Conservation (phyloP, 2,113 vertebrate species). For the Engystomops pustulosus region DNA sequence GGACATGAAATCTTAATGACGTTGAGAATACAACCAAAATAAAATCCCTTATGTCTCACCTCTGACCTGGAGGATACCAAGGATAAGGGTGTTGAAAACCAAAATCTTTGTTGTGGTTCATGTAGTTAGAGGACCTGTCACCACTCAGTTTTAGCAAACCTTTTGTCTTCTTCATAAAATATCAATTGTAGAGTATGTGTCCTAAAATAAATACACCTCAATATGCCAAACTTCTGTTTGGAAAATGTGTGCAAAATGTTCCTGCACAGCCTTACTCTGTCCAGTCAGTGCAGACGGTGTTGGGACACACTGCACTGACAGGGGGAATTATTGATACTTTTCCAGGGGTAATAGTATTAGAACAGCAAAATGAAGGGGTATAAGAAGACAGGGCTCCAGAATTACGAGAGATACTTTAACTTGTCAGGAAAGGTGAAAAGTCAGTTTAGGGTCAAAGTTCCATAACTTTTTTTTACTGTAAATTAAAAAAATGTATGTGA, state of each 20-base stretch:
- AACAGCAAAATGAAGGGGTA: too few species aligned
- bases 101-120: background rate
- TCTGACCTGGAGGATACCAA: background rate
- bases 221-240: background rate
- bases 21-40: background rate
- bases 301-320: background rate
- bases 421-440: too few species aligned
- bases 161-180: background rate
- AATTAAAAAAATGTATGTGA: too few species aligned
- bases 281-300: background rate
- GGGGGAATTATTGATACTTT: too few species aligned
- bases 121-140: background rate
- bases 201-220: background rate
- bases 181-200: background rate
- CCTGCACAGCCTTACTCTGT: background rate
- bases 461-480: too few species aligned
- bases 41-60: background rate
- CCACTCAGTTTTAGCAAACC: background rate
- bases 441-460: too few species aligned
- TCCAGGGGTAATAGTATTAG: too few species aligned
- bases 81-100: conserved; percentile 1
- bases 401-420: too few species aligned
- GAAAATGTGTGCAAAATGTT: background rate
- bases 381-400: too few species aligned
- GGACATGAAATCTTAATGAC: background rate